Base-by-base conservation (phyloP, 2,113 vertebrate species). In the Lanius collurio region DNA sequence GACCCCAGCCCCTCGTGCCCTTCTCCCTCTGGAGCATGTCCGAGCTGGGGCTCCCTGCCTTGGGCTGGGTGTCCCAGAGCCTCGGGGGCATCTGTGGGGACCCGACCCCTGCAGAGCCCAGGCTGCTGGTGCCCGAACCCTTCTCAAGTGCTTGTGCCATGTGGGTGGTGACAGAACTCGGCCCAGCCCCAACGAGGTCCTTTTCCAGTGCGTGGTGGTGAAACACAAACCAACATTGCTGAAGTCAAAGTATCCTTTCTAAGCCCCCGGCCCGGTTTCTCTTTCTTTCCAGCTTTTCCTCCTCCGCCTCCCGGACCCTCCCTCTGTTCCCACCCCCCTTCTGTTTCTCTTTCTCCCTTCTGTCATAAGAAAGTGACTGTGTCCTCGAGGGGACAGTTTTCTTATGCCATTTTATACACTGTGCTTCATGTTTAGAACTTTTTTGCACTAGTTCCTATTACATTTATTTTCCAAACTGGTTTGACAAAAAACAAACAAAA, bases 331-430 rank as follows among this genome's bases (percentile, higher is more conserved):
- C 87, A 68, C 89, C 77, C 93, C 78, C 83, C 94, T 95, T 97
- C 93, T 96, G 95, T 96, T 96, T 96, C 87, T 94, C 90, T 94
- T 96, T 94, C 88, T 92, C 86, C 86, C 93, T 78, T 94, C 94
- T 95, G 95, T 95, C 96, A 97, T 97, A 96, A 97, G 97, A 96
- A 97, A 93, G 96, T 97, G 97, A 96, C 96, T 96, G 95, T 97
- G 93, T 97, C 96, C 97, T 97, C 74, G 78, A 91, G 97, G 97
- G 96, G 97, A 97, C 96, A 77, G 96, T 97, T 97, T 97, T 97
- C 98, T 98, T 98, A 98, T 98, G 98, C 97, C 97, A 97, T 98
- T 98, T 98, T 98, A 97, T 98, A 98, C 98, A 98, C 98, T 98
- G 98, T 98, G 98, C 98, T 98, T 98, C 97, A 98, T 98, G 97